Conservation (phyloP, 64 coral and sea anemone genomes). For the Pocillopora verrucosa region DNA sequence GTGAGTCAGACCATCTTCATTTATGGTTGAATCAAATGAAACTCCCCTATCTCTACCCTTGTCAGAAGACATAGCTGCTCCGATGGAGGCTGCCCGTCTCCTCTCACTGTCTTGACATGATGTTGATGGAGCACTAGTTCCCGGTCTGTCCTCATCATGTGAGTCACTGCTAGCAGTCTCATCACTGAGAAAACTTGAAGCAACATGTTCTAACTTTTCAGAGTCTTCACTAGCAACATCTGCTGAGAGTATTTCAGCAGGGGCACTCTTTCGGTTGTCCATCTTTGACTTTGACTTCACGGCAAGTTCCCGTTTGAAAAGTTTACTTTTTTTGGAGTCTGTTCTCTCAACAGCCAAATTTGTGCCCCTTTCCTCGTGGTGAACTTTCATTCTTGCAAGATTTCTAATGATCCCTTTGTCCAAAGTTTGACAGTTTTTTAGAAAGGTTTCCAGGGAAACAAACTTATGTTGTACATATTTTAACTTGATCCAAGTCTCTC, state of each 20-base stretch:
- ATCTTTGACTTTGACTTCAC: constrained; percentile 50
- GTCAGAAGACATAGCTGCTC: neutral
- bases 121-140: neutral
- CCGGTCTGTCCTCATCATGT: constrained; percentile 19
- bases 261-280: constrained; percentile 43
- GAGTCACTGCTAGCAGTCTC: constrained; percentile 27
- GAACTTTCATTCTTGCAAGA: constrained; percentile 82
- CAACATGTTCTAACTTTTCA: constrained; percentile 8
- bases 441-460: constrained; percentile 74
- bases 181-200: constrained; percentile 21
- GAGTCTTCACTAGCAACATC: constrained; percentile 23
- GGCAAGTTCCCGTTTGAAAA: constrained; percentile 41
- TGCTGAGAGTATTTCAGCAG: neutral
- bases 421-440: constrained; percentile 61
- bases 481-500: constrained; percentile 88
- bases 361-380: constrained; percentile 68
- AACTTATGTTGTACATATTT: constrained; percentile 86
- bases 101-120: neutral
- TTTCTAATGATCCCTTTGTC: constrained; percentile 78
- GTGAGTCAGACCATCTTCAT: neutral
- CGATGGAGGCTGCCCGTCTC: neutral
- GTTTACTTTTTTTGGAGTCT: constrained; percentile 42
- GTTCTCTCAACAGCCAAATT: constrained; percentile 1
- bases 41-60: neutral
- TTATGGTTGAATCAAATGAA: neutral